Percentiles rank a stretch among this genome's conserved stretches.
Conservation (phyloP, 2,888 invertebrate species). For the Polylopha cassiicola region DNA sequence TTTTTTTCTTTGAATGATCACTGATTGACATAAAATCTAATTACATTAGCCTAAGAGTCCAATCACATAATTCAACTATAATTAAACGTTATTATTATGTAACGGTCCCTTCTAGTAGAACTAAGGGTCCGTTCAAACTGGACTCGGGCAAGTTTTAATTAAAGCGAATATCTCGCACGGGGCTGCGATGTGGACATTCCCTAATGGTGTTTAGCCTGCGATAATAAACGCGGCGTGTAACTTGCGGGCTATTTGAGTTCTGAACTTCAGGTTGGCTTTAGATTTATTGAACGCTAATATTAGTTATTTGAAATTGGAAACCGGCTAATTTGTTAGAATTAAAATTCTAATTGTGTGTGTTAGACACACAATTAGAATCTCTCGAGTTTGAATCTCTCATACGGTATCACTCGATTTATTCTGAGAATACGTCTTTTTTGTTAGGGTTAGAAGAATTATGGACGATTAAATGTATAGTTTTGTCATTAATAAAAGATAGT, state of each 20-base stretch:
- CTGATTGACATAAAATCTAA: too few relatives aligned
- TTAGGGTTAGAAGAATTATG: too few relatives aligned
- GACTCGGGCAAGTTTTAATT: conserved; percentile 64
- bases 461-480: too few relatives aligned
- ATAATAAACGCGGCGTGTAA: conserved; percentile 37
- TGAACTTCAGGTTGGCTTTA: conserved; percentile 15
- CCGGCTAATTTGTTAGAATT: conserved; percentile 5
- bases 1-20: too few relatives aligned
- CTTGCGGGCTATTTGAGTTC: conserved; percentile 21
- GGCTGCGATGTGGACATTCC: conserved; percentile 52
- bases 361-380: too few relatives aligned
- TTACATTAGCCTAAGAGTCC: too few relatives aligned
- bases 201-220: conserved; percentile 49
- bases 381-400: too few relatives aligned
- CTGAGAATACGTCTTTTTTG: too few relatives aligned
- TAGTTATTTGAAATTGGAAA: conserved; percentile 17
- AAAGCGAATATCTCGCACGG: conserved; percentile 62
- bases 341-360: neutral
- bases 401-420: too few relatives aligned
- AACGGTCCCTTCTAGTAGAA: conserved; percentile 28
- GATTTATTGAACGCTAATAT: conserved; percentile 21
- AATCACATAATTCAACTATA: too few relatives aligned
- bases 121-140: conserved; percentile 34
- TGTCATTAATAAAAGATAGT: too few relatives aligned
- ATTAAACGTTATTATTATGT: conserved; percentile 7